Evolutionary conservation across 2,888 invertebrate genomes (phyloP), one percentile per base, ranked within the genome.

Genomic region (Campoletis raptor): DNA sequence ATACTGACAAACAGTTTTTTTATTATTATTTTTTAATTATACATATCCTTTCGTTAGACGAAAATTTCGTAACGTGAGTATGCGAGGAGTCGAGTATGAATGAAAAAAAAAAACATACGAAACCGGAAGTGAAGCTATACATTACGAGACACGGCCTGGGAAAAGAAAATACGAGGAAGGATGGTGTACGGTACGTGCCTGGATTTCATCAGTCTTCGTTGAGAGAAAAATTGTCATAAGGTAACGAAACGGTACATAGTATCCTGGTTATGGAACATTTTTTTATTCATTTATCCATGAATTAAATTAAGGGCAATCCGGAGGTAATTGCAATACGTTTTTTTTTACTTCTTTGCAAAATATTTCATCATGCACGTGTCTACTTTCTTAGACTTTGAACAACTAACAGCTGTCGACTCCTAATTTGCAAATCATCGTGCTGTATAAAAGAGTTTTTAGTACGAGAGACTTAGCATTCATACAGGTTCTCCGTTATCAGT

Each of bases 101-200:
- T 79, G 69, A 37, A 54, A 69, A 64, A 64, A 64, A 69, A 64
- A 64, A 64, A 61, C 5, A 37, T 21, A 37, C 64, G 64, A 79
- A 40, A 79, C 79, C 69, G 79, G 79, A 79, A 79, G 69, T 48
- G 69, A n/a, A 54, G 54, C 24, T 57, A 40, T 69, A 24, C 54
- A 52, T 77, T 66, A 67, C 66, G 66, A 66, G 69, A 79, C 69
- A 79, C 24, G 40, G 79, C 69, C n/a, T 69, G 79, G 79, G 79
- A 69, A 69, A 69, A 67, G 52, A 77, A 67, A 77, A 15, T 24
- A 66, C 30, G 76, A 21, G 66, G 66, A 45, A 18, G 67, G 18
- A 42, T 12, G 42, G 18, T 7, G 61, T n/a, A 15, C 10, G 18
- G 66, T 66, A 79, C 79, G 69, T 40, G 69, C 67, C 42, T 54